Conservation (phyloP, 2,797 vertebrate genomes). For the Anniella stebbinsi region DNA sequence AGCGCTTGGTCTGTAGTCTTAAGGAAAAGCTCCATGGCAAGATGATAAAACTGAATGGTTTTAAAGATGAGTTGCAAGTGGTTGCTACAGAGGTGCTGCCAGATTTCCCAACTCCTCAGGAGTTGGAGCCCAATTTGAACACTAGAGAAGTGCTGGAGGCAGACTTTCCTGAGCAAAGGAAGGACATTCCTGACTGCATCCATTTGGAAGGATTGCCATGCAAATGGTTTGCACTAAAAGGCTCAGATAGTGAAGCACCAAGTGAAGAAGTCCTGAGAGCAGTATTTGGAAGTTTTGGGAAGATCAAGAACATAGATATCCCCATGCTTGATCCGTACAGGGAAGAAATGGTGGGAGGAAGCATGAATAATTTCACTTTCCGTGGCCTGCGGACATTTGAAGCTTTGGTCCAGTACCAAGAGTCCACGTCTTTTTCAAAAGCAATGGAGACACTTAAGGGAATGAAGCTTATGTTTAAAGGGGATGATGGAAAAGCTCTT, state of each 20-base stretch:
- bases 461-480: slow-evolving; percentile 80
- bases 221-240: slow-evolving; percentile 77
- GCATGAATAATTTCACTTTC: slow-evolving; percentile 60
- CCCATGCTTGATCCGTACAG: slow-evolving; percentile 79
- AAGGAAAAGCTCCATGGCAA: slow-evolving; percentile 77
- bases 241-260: slow-evolving; percentile 71
- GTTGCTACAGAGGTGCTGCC: slow-evolving; percentile 62
- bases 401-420: slow-evolving; percentile 77
- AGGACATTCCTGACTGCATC: slow-evolving; percentile 65
- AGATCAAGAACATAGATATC: slow-evolving; percentile 78
- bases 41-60: slow-evolving; percentile 70
- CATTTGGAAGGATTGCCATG: slow-evolving; percentile 78
- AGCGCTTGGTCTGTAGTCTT: slow-evolving; percentile 68
- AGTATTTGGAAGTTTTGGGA: slow-evolving; percentile 78
- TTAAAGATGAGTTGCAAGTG: slow-evolving; percentile 73
- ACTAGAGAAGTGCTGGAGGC: slow-evolving; percentile 36
- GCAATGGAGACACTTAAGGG: slow-evolving; percentile 76
- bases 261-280: slow-evolving; percentile 75
- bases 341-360: slow-evolving; percentile 71
- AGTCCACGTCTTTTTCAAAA: slow-evolving; percentile 68
- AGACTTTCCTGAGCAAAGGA: slow-evolving; percentile 45
- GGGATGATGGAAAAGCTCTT: slow-evolving; percentile 78
- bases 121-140: slow-evolving; percentile 63
- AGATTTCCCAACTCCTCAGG: slow-evolving; percentile 57
- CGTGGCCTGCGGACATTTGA: slow-evolving; percentile 76